Conservation (phyloP, 2,113 vertebrate genomes). For the Hystrix cristata region DNA sequence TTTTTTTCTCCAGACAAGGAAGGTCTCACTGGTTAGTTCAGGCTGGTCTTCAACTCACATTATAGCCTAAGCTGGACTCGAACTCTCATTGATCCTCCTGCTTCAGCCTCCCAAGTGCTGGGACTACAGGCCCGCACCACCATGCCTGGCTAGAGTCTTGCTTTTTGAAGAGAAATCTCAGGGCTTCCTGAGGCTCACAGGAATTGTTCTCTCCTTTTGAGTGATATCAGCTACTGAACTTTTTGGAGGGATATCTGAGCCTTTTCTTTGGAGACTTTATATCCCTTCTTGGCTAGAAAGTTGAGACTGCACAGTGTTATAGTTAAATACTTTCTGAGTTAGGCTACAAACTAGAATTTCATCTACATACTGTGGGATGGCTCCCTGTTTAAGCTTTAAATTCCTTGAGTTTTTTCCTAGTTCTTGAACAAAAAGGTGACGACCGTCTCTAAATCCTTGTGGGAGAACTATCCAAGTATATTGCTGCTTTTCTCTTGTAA, state of each 20-base stretch:
- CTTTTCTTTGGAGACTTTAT: not conserved
- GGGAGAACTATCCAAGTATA: too few relatives aligned
- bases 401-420: not conserved
- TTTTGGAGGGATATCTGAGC: not conserved
- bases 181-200: not conserved
- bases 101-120: too few relatives aligned
- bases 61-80: too few relatives aligned
- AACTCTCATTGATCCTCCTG: too few relatives aligned
- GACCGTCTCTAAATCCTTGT: too few relatives aligned
- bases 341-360: not conserved
- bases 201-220: not conserved
- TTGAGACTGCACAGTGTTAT: not conserved
- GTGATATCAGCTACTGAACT: not conserved
- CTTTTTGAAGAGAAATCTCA: not conserved
- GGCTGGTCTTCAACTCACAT: too few relatives aligned
- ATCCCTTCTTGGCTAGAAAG: not conserved
- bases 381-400: not conserved
- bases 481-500: too few relatives aligned
- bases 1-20: too few relatives aligned
- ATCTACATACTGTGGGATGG: not conserved
- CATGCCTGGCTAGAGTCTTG: not conserved
- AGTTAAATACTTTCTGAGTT: not conserved
- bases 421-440: not conserved
- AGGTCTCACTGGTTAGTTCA: too few relatives aligned
- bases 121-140: too few relatives aligned